These are phyloP conservation scores for Synchiropus splendidus DNA, from an alignment of 2,113 vertebrate species.

Conservation along the genomic window DNA sequence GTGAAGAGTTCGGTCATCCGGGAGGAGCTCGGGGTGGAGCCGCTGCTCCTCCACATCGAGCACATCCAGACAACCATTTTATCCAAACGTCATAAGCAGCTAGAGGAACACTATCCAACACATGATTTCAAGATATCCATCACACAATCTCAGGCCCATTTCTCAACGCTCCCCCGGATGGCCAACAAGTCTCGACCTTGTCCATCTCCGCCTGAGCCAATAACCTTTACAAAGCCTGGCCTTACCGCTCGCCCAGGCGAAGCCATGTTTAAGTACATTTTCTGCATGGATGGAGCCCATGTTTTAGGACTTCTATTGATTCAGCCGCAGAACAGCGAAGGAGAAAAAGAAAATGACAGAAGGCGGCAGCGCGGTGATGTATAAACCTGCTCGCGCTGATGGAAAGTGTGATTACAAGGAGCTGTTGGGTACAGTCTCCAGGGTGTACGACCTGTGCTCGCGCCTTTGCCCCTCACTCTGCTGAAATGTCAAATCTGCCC, in stretches of 20 bases:
- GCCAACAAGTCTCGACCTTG: constrained; percentile 19
- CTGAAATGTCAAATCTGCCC: constrained; percentile 44
- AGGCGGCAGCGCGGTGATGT: constrained; percentile 25
- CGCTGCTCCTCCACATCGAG: no score
- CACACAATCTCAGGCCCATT: constrained; percentile 14
- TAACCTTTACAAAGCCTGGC: constrained; percentile 8
- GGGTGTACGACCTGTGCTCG: constrained; percentile 19
- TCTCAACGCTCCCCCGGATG: constrained; percentile 23
- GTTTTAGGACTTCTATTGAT: constrained; percentile 53
- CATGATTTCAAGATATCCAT: constrained; percentile 53
- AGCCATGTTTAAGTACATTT: constrained; percentile 35
- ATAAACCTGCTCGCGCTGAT: constrained; percentile 33
- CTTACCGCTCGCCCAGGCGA: constrained; percentile 12
- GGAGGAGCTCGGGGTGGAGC: no score
- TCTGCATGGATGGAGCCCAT: constrained; percentile 43
- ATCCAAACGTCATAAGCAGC: no score
- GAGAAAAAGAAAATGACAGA: constrained; percentile 20
- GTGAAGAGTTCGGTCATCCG: no score
- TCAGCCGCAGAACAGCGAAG: constrained; percentile 22
- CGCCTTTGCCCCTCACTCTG: constrained; percentile 13
- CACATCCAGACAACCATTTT: no score
- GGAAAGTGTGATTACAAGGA: constrained; percentile 31
- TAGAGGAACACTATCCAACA: constrained; percentile 18
- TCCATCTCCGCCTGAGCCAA: constrained; percentile 23
- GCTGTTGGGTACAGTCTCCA: constrained; percentile 19